These are phyloP conservation scores for Allophyes oxyacanthae DNA, from an alignment of 2,888 invertebrate genomes.

Conservation along the genomic window DNA sequence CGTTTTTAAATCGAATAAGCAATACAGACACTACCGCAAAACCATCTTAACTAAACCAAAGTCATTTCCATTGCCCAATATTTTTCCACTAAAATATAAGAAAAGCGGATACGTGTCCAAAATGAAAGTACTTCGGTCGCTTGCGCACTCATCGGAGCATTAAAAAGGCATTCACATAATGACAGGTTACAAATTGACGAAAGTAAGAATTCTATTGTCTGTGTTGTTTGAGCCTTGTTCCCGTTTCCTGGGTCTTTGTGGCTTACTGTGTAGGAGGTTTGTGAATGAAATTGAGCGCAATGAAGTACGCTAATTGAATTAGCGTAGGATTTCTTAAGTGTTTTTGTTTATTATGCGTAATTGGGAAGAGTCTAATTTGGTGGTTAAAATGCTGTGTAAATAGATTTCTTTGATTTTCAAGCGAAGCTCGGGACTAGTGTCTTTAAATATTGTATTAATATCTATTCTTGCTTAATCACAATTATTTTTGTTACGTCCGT, in stretches of 20 bases:
- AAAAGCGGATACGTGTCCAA: conserved; percentile 52
- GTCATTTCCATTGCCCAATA: conserved; percentile 13
- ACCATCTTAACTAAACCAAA: neutral
- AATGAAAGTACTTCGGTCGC: conserved; percentile 70
- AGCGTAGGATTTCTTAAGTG: conserved; percentile 39
- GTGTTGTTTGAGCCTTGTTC: conserved; percentile 54
- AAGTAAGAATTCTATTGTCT: conserved; percentile 76
- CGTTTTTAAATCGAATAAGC: conserved; percentile 8
- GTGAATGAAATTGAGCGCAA: conserved; percentile 25
- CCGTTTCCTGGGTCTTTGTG: conserved; percentile 40
- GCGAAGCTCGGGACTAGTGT: no score
- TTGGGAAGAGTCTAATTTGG: conserved; percentile 27
- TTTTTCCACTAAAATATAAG: conserved; percentile 28
- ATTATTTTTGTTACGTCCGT: no score
- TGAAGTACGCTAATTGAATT: conserved; percentile 48
- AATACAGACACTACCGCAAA: neutral
- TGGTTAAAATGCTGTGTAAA: neutral
- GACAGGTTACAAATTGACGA: conserved; percentile 81
- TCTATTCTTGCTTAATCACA: no score
- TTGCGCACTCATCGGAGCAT: conserved; percentile 77
- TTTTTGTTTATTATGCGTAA: conserved; percentile 39
- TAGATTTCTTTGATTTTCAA: neutral
- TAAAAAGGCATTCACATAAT: conserved; percentile 74
- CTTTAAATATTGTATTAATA: no score
- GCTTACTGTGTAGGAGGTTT: conserved; percentile 53